These are phyloP conservation scores for Nasonia vitripennis DNA, from an alignment of 1,140 invertebrate genomes.

Conservation along the genomic window DNA sequence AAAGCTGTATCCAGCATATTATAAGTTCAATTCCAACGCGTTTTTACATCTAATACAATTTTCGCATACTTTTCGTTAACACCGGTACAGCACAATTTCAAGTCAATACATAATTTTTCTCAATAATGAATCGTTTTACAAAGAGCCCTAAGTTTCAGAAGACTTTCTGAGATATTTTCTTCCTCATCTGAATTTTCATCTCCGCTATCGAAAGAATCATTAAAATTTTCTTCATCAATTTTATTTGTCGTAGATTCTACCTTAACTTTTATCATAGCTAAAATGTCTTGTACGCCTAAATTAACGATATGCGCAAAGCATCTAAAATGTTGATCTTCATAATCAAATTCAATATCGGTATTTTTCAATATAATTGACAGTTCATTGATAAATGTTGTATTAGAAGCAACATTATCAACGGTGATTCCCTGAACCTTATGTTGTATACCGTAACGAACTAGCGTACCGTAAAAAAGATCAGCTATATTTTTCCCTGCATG, in stretches of 20 bases:
- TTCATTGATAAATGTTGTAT: conserved; percentile 53
- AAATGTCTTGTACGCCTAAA: not conserved
- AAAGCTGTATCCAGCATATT: not conserved
- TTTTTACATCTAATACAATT: not conserved
- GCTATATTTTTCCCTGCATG: conserved; percentile 66
- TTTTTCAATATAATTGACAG: not conserved
- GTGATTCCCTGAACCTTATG: conserved; percentile 60
- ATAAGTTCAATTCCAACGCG: not conserved
- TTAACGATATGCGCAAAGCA: conserved; percentile 10
- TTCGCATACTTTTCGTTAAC: not conserved
- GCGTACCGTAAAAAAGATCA: conserved; percentile 59
- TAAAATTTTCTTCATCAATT: not conserved
- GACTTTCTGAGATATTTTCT: not conserved
- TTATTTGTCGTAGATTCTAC: not conserved
- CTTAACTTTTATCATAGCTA: not conserved
- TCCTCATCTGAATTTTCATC: not conserved
- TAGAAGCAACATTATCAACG: conserved; percentile 56
- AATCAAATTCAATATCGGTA: not conserved
- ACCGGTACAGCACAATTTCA: no score
- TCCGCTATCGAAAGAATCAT: not conserved
- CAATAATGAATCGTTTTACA: not conserved
- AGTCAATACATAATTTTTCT: no score
- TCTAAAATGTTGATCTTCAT: conserved; percentile 15
- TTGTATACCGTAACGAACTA: conserved; percentile 58
- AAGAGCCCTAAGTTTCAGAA: not conserved